These are phyloP conservation scores for Sitta europaea DNA, from an alignment of 2,113 vertebrate species.

Conservation along the genomic window DNA sequence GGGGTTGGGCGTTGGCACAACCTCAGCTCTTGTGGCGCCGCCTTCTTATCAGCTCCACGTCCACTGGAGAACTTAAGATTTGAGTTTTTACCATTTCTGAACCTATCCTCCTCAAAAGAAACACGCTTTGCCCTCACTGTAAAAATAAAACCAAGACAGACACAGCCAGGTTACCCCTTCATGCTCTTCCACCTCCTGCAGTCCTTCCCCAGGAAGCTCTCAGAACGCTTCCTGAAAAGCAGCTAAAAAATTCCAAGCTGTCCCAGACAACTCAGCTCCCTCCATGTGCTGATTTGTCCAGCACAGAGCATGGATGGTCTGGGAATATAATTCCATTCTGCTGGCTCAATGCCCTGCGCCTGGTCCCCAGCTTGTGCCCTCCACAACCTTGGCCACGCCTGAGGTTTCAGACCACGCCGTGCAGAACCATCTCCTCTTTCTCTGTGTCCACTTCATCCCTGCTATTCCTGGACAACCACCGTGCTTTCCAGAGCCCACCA, in stretches of 20 bases:
- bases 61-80: not conserved
- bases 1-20: accelerated
- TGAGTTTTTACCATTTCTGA: not conserved
- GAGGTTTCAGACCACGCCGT: accelerated
- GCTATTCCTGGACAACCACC: accelerated
- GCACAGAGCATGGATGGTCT: accelerated
- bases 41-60: not conserved
- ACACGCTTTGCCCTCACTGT: accelerated
- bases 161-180: not conserved
- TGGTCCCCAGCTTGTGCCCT: accelerated
- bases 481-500: not conserved
- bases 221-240: accelerated
- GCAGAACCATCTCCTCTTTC: not conserved
- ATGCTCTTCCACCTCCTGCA: not conserved
- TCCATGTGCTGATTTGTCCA: not conserved
- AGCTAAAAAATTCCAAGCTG: not conserved
- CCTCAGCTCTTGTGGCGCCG: not conserved
- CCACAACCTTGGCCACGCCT: not conserved
- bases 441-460: accelerated
- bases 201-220: not conserved
- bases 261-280: not conserved
- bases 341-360: accelerated
- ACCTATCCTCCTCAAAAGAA: not conserved
- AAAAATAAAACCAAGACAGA: not conserved
- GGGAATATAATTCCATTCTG: not conserved